These are phyloP conservation scores for Falco punctatus DNA, from an alignment of 2,113 vertebrate genomes.

Conservation along the genomic window DNA sequence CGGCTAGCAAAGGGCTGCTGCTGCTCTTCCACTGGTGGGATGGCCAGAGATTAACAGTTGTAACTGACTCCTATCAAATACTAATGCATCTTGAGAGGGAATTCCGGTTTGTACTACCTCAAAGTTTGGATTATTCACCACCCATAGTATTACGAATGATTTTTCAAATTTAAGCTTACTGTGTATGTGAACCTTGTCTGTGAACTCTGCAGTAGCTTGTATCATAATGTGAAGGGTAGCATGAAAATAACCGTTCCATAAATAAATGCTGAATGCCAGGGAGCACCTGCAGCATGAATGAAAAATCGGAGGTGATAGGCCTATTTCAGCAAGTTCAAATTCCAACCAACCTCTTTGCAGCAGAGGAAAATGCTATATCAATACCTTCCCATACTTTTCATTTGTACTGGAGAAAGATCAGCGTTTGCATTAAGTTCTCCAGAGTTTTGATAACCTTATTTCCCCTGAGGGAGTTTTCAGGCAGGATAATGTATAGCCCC, in stretches of 20 bases:
- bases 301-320: background rate
- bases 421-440: conserved; percentile 11
- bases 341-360: background rate
- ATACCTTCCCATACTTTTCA: background rate
- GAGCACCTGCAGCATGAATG: background rate
- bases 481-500: conserved; percentile 67
- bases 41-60: background rate
- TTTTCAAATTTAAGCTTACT: background rate
- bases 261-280: background rate
- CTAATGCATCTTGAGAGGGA: background rate
- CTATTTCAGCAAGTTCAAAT: background rate
- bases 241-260: background rate
- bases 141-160: background rate
- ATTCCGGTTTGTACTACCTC: background rate
- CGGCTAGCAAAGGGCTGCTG: background rate
- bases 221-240: background rate
- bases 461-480: conserved; percentile 43
- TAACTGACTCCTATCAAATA: background rate
- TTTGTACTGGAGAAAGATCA: conserved; percentile 32
- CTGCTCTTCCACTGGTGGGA: background rate
- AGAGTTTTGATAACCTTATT: conserved; percentile 42
- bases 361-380: background rate
- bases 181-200: background rate
- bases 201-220: background rate
- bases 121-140: background rate